Conservation (phyloP, 2,888 invertebrate genomes). For the Anarsia innoxiella region DNA sequence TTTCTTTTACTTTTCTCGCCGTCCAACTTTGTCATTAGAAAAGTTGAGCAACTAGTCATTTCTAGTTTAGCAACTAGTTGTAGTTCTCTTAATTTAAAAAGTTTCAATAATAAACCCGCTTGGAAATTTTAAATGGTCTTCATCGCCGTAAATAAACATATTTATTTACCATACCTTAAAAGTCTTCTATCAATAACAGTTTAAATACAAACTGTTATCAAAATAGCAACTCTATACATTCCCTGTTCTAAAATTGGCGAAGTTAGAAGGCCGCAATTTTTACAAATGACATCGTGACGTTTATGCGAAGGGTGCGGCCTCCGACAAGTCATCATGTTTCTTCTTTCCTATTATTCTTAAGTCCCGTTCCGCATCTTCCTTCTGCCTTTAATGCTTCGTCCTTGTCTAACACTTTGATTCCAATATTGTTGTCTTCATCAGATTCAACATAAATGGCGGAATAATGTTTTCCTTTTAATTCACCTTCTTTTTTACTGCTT, state of each 20-base stretch:
- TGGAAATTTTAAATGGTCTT: too few relatives aligned
- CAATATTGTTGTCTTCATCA: slow-evolving; percentile 26
- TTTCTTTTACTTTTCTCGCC: too few relatives aligned
- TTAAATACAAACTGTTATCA: too few relatives aligned
- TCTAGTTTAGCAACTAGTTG: too few relatives aligned
- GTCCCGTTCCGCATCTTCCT: slow-evolving; percentile 41
- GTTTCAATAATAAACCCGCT: too few relatives aligned
- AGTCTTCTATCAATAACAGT: too few relatives aligned
- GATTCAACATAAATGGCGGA: background rate
- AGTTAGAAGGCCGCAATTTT: slow-evolving; percentile 72
- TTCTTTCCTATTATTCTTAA: slow-evolving; percentile 67
- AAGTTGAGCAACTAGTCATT: too few relatives aligned
- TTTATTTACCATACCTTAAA: too few relatives aligned
- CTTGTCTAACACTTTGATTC: slow-evolving; percentile 42
- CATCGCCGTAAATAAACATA: too few relatives aligned
- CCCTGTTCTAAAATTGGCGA: slow-evolving; percentile 58
- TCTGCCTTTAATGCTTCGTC: slow-evolving; percentile 46
- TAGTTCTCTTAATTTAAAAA: too few relatives aligned
- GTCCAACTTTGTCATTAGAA: too few relatives aligned
- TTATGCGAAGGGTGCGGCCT: slow-evolving; percentile 67
- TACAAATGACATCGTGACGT: slow-evolving; percentile 75
- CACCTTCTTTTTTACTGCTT: slow-evolving; percentile 3
- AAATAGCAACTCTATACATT: slow-evolving; percentile 37
- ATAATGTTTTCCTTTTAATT: slow-evolving; percentile 1
- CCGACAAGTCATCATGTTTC: slow-evolving; percentile 73